These are phyloP conservation scores for Platalea minor DNA, from an alignment of 2,797 vertebrate species.

Conservation along the genomic window DNA sequence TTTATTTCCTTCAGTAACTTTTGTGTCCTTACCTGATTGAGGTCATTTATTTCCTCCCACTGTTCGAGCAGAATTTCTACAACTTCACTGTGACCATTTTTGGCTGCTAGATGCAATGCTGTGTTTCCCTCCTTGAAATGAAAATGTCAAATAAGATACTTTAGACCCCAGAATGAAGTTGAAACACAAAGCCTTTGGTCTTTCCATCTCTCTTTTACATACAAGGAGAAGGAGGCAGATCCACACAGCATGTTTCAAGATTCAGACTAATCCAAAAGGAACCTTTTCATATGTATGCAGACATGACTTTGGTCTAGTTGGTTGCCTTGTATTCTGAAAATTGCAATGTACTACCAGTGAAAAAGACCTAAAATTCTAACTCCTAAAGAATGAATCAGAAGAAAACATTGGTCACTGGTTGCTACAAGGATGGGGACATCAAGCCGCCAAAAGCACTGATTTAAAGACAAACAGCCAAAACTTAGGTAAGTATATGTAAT, in stretches of 20 bases:
- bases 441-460: background rate
- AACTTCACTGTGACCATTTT: constrained; percentile 78
- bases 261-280: background rate
- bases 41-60: constrained; percentile 81
- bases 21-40: constrained; percentile 80
- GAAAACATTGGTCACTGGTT: background rate
- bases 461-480: background rate
- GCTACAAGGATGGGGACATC: background rate
- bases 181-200: background rate
- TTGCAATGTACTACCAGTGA: background rate
- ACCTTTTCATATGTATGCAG: background rate
- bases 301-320: background rate
- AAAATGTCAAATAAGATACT: background rate
- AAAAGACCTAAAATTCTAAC: background rate
- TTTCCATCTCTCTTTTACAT: background rate
- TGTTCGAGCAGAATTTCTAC: constrained; percentile 80
- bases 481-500: background rate
- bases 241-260: background rate
- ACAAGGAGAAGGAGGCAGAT: background rate
- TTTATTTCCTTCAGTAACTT: background rate
- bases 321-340: background rate
- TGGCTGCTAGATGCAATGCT: constrained; percentile 85
- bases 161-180: background rate
- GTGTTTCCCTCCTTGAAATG: constrained; percentile 84
- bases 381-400: background rate